Evolutionary conservation across 1,140 invertebrate species (phyloP).

Genomic region (Papilio machaon): DNA sequence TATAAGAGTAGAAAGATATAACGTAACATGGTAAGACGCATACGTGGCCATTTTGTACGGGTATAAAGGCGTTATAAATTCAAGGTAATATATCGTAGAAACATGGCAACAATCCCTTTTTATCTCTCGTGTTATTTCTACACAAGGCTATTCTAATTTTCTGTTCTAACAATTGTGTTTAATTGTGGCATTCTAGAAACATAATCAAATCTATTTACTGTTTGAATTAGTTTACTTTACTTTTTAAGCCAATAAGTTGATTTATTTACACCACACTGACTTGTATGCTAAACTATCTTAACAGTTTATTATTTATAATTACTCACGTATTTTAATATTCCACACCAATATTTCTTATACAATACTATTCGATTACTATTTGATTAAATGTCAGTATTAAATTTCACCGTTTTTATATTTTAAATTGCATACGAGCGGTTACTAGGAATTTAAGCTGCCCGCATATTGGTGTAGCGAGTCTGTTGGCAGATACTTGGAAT

Average conservation of each 20-base stretch:
- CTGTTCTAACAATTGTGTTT: neutral
- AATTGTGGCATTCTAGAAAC: neutral
- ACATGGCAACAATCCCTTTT: constrained; percentile 32
- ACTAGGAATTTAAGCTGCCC: neutral
- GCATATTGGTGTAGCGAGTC: constrained; percentile 6
- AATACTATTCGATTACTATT: neutral
- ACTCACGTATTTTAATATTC: neutral
- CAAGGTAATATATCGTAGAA: constrained; percentile 32
- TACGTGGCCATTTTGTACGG: constrained; percentile 24
- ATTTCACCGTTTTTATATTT: constrained; percentile 6
- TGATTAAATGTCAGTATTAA: neutral
- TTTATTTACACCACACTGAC: neutral
- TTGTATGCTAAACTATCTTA: too few species aligned
- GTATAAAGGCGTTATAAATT: constrained; percentile 30
- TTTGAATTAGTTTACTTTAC: neutral
- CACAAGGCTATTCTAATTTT: neutral
- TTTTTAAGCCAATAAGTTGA: neutral
- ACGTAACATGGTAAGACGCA: constrained; percentile 22
- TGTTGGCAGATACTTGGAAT: constrained; percentile 2
- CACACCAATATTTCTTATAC: neutral
- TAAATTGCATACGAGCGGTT: constrained; percentile 13
- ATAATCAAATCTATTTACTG: neutral
- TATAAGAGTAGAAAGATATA: neutral
- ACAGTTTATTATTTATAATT: too few species aligned
- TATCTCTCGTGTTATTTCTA: constrained; percentile 15